Evolutionary conservation across 2,888 invertebrate species (phyloP).

Genomic region (Bembecia ichneumoniformis): DNA sequence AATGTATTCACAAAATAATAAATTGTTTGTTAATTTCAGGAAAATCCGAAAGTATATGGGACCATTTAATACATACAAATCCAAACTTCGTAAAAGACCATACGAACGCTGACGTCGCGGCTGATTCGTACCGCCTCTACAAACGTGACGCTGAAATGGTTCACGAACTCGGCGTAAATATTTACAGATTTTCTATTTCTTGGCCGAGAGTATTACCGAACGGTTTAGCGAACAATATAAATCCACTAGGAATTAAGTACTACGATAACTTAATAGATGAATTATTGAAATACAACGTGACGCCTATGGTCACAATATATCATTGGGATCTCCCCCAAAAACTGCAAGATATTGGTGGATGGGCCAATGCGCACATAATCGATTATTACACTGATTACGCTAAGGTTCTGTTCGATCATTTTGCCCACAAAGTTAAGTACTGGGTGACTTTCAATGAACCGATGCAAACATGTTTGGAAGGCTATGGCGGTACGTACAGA

Average conservation of each 20-base stretch:
- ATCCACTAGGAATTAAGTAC: slow-evolving; percentile 79
- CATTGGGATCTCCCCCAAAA: slow-evolving; percentile 81
- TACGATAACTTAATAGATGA: slow-evolving; percentile 84
- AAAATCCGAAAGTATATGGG: slow-evolving; percentile 77
- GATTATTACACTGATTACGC: slow-evolving; percentile 78
- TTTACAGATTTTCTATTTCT: slow-evolving; percentile 81
- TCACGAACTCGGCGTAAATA: slow-evolving; percentile 73
- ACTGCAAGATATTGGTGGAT: slow-evolving; percentile 78
- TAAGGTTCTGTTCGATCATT: slow-evolving; percentile 72
- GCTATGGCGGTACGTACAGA: slow-evolving; percentile 73
- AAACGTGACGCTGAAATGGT: slow-evolving; percentile 76
- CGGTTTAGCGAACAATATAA: slow-evolving; percentile 77
- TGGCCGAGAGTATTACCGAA: slow-evolving; percentile 84
- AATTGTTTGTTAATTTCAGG: slow-evolving; percentile 44
- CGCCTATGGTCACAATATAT: slow-evolving; percentile 79
- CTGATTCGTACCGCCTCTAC: slow-evolving; percentile 78
- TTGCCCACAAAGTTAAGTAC: slow-evolving; percentile 75
- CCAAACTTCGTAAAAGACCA: slow-evolving; percentile 67
- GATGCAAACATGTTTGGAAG: slow-evolving; percentile 66
- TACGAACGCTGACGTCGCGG: slow-evolving; percentile 76
- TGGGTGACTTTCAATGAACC: slow-evolving; percentile 89
- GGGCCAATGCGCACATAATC: slow-evolving; percentile 76
- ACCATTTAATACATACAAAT: slow-evolving; percentile 62
- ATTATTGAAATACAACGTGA: slow-evolving; percentile 75
- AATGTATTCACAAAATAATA: too few species aligned